These are phyloP conservation scores for Lordiphosa clarofinis DNA, from an alignment of 1,140 invertebrate species.

Conservation along the genomic window DNA sequence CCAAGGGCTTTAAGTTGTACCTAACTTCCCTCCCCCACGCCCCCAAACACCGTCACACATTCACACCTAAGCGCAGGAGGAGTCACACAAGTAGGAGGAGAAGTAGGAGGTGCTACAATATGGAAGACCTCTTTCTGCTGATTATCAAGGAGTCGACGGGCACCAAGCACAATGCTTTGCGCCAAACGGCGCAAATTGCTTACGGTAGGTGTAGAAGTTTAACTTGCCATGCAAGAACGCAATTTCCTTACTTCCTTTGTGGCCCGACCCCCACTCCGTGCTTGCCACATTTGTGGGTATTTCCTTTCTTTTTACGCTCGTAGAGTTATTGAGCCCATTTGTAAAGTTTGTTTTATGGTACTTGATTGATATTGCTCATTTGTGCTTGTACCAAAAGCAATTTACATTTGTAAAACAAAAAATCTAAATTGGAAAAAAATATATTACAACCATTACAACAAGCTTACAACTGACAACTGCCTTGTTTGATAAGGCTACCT, in stretches of 20 bases:
- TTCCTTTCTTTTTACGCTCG: slow-evolving; percentile 20
- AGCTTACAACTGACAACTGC: too few species aligned
- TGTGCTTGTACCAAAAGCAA: too few species aligned
- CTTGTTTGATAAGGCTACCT: too few species aligned
- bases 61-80: slow-evolving; percentile 3
- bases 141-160: slow-evolving; percentile 88
- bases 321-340: neutral
- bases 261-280: neutral
- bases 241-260: slow-evolving; percentile 40
- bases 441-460: too few species aligned
- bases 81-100: neutral
- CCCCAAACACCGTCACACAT: slow-evolving; percentile 8
- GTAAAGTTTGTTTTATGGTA: too few species aligned
- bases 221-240: slow-evolving; percentile 31
- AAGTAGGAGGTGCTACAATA: slow-evolving; percentile 73
- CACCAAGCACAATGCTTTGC: slow-evolving; percentile 85
- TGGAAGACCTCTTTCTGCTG: slow-evolving; percentile 91
- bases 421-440: too few species aligned
- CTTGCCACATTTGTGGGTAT: slow-evolving; percentile 21
- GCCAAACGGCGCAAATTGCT: slow-evolving; percentile 89
- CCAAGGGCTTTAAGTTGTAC: slow-evolving; percentile 10
- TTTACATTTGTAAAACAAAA: too few species aligned
- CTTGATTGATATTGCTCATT: too few species aligned
- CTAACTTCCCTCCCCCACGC: neutral
- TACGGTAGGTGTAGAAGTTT: slow-evolving; percentile 82